These are phyloP conservation scores for Drosophila algonquin DNA, from an alignment of 2,888 invertebrate genomes.

Conservation along the genomic window DNA sequence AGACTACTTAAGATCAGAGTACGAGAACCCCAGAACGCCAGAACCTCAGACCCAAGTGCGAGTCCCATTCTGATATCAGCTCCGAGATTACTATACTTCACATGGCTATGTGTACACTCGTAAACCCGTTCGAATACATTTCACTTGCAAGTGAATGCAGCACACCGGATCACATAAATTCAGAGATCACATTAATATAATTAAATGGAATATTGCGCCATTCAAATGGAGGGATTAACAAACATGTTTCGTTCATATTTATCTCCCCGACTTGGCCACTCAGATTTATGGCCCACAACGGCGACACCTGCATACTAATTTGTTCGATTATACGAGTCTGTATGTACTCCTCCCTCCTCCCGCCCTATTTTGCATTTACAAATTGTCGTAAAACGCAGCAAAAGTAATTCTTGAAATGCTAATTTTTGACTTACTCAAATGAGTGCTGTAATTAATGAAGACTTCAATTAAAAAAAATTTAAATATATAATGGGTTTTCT, in stretches of 20 bases:
- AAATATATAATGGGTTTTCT: not conserved
- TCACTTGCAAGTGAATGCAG: conserved; percentile 13
- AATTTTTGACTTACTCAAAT: not conserved
- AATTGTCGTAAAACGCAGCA: not conserved
- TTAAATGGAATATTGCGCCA: conserved; percentile 45
- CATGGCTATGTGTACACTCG: not conserved
- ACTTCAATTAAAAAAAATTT: not conserved
- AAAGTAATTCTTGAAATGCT: not conserved
- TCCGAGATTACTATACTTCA: not conserved
- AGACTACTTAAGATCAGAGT: conserved; percentile 41
- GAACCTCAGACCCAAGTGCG: not conserved
- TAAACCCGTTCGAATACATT: conserved; percentile 19
- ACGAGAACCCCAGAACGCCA: conserved; percentile 10
- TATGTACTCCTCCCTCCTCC: not conserved
- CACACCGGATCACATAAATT: conserved; percentile 29
- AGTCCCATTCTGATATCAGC: not conserved
- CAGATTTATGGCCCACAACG: conserved; percentile 47
- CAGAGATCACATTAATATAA: conserved; percentile 50
- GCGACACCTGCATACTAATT: conserved; percentile 58
- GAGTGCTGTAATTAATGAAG: not conserved
- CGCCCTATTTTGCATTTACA: not conserved
- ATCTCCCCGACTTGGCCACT: conserved; percentile 24
- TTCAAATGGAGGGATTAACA: conserved; percentile 38
- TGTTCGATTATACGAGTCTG: conserved; percentile 20
- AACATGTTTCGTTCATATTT: conserved; percentile 65